These are phyloP conservation scores for Papilio glaucus DNA, from an alignment of 1,140 invertebrate genomes.

Conservation along the genomic window DNA sequence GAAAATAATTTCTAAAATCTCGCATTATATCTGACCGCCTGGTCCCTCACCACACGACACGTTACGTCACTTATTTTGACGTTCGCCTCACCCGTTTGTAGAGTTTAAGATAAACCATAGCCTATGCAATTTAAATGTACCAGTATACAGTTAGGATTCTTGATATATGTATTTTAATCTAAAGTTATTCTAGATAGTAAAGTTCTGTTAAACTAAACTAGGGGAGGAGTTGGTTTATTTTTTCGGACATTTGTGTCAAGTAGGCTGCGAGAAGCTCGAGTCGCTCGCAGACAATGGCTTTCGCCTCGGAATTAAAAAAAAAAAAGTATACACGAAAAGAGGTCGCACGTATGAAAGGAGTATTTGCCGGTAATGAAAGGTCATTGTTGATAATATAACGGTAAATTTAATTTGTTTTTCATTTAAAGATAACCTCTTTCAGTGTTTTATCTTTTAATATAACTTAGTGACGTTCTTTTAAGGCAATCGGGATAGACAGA, in stretches of 20 bases:
- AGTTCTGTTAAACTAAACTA: background rate
- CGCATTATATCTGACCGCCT: no score
- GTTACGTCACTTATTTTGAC: background rate
- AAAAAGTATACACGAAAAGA: constrained; percentile 4
- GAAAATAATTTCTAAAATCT: no score
- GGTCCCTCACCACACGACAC: background rate
- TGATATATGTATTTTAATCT: background rate
- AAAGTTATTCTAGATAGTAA: background rate
- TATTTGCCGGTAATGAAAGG: background rate
- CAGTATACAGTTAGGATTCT: background rate
- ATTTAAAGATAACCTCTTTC: background rate
- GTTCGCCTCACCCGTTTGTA: background rate
- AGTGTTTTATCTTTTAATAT: background rate
- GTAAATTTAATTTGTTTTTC: background rate
- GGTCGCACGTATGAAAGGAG: background rate
- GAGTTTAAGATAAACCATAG: background rate
- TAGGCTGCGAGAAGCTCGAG: background rate
- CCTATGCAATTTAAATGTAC: background rate
- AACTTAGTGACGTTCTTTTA: no score
- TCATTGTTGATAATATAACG: constrained; percentile 9
- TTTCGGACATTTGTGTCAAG: constrained; percentile 3
- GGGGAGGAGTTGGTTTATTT: background rate
- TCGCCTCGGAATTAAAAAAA: background rate
- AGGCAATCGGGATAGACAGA: no score
- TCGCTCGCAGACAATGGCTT: background rate